A percentile compares a stretch with the other conserved stretches of the same genome.
These are phyloP conservation scores for Syncerus caffer DNA, from an alignment of 2,797 vertebrate species.

Conservation along the genomic window DNA sequence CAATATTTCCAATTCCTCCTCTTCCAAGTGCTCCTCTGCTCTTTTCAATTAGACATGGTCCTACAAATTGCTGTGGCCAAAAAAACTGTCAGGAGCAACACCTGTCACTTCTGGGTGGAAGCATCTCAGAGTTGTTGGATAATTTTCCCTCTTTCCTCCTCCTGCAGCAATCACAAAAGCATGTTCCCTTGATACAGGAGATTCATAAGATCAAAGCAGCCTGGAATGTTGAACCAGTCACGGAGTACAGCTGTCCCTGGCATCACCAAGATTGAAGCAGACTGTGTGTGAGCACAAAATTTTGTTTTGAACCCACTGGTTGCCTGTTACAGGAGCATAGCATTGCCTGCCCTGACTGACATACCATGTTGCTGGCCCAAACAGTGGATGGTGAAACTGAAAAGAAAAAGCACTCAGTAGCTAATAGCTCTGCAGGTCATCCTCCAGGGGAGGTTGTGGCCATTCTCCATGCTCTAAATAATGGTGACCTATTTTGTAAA, in stretches of 20 bases:
- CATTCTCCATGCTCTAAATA: neutral
- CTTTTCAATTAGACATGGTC: neutral
- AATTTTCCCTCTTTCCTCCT: neutral
- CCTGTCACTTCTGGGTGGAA: neutral
- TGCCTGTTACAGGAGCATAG: neutral
- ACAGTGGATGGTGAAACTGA: neutral
- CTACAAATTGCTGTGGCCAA: neutral
- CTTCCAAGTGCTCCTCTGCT: neutral
- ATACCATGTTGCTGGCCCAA: neutral
- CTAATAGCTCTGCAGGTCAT: neutral
- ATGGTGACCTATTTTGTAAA: neutral
- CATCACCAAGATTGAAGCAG: neutral
- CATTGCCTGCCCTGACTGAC: neutral
- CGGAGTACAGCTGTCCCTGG: neutral
- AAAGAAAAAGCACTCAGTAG: neutral
- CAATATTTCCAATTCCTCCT: neutral
- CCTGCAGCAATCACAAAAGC: neutral
- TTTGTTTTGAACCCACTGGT: neutral
- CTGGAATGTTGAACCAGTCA: neutral
- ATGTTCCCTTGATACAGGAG: accelerated
- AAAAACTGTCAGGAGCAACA: neutral
- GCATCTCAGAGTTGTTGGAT: neutral
- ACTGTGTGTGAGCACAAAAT: neutral
- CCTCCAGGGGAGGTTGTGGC: neutral
- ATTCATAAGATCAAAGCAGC: neutral